Evolutionary conservation across 2,797 vertebrate species (phyloP), one percentile per base, ranked within the genome.

Genomic region (Buphagus erythrorhynchus): DNA sequence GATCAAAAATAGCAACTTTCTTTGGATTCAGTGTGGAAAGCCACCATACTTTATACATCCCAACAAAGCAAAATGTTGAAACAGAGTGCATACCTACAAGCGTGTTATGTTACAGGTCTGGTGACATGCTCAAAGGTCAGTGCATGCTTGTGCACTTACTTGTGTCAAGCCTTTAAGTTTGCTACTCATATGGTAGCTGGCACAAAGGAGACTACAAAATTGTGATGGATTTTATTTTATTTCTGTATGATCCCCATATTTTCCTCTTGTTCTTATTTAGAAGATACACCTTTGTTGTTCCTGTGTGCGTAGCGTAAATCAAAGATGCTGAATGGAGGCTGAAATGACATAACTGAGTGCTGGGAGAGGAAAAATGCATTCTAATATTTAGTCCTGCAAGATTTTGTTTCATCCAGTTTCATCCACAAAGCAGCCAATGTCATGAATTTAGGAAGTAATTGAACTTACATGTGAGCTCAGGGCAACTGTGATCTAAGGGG

Each of bases 221-320:
- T 24, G 4, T 61, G 22, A 13, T 46, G 13, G 22, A 13, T 85
- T 65, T 52, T 24, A 24, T 28, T 66, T 59, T 55, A 19, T 46
- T 71, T 75, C 8, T 25, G 20, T 17, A 6, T n/a, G 9, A 57
- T 72, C 4, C 42, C 25, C 9, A 1, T 25, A 9, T 51, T 77
- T 84, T 74, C 38, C 7, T 35, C 2, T 8, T 65, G 21, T 25
- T 82, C 22, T 54, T 38, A 11, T 43, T 75, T 51, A 35, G 19
- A 58, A 65, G 42, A 29, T 26, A 28, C 5, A 20, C 3, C 5
- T 10, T 6, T 33, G 17, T 16, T 66, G 13, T 12, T 82, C 84
- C 43, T 25, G 3, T 8, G 8, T 13, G 6, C 1, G 0, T 19
- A 21, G 11, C 4, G 9, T 16, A 24, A 55, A 45, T 29, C 48